Base-by-base conservation (phyloP, 2,888 invertebrate species). In the Crepidodera aurea region DNA sequence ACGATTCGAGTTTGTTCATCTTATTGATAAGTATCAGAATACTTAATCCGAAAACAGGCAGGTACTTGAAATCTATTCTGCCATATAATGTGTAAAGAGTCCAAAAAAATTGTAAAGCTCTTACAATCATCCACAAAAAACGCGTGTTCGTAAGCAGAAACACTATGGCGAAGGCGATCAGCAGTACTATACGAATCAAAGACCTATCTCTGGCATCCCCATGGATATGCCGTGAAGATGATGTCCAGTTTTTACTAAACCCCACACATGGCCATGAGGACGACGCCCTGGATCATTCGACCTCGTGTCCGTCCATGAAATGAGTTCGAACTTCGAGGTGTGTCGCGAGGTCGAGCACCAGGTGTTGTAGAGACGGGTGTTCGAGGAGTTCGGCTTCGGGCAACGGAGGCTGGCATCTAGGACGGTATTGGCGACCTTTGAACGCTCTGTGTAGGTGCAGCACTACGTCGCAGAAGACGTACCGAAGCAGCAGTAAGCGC, bases 381-480 rank as follows among this genome's bases (percentile, higher is more conserved):
- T 94, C 94, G 62, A 94, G 84, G 10, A 97, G 84, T 68, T 96
- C 96, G 50, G 88, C 88, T 73, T 94, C 93, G 18, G 96, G 95
- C 70, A 97, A 83, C 16, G 90, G 86, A 27, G 96, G 96, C 74
- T 93, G 91, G 73, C 91, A 91, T 46, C 92, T 87, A 10, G 96
- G 94, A 76, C 93, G 88, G 82, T 91, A 93, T 75, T 90, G 90
- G n/a, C 92, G 89, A 64, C 92, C 90, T 76, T 94, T 87, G 81
- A 90, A 91, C 61, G 91, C 90, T 67, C 94, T 88, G 83, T 98
- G 97, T 77, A 94, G 85, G 71, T 93, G 90, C 69, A 97, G 84
- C 51, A 93, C 91, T 73, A 93, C 90, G 84, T 93, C 93, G 84
- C 96, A 97, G 86, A 98, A 97, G 69, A 96, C 90, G 83, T 92